Evolutionary conservation across 2,888 invertebrate genomes (phyloP).

Genomic region (Sinhomidia bicolor): DNA sequence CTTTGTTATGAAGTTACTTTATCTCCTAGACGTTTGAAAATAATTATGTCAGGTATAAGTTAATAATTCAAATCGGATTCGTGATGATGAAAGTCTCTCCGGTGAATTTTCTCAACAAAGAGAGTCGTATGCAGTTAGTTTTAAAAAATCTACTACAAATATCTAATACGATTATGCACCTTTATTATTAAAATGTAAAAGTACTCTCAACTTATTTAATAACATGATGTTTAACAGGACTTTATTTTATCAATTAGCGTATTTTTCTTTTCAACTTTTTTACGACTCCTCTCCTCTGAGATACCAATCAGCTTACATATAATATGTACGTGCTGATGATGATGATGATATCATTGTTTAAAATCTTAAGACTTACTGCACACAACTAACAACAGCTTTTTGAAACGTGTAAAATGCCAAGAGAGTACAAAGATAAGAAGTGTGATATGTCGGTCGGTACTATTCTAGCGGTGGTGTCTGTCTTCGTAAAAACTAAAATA

Average conservation of each 20-base stretch:
- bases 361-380: neutral
- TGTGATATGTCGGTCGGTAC: slow-evolving; percentile 64
- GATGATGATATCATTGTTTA: neutral
- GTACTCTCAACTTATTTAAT: neutral
- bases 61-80: too few relatives aligned
- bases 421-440: slow-evolving; percentile 23
- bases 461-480: slow-evolving; percentile 27
- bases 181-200: neutral
- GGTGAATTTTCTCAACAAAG: neutral
- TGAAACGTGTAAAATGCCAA: neutral
- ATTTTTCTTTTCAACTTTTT: neutral
- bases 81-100: slow-evolving; percentile 39
- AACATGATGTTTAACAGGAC: slow-evolving; percentile 46
- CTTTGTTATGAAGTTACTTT: too few relatives aligned
- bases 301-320: too few relatives aligned
- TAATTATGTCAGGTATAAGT: slow-evolving; percentile 19
- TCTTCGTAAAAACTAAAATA: too few relatives aligned
- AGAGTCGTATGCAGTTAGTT: too few relatives aligned
- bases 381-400: neutral
- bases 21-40: too few relatives aligned
- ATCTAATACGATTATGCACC: neutral
- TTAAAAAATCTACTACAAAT: neutral
- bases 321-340: neutral
- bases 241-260: slow-evolving; percentile 57
- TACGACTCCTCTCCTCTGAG: neutral